Base-by-base conservation (phyloP, 2,888 invertebrate species). In the Cataglyphis altisquamis region DNA sequence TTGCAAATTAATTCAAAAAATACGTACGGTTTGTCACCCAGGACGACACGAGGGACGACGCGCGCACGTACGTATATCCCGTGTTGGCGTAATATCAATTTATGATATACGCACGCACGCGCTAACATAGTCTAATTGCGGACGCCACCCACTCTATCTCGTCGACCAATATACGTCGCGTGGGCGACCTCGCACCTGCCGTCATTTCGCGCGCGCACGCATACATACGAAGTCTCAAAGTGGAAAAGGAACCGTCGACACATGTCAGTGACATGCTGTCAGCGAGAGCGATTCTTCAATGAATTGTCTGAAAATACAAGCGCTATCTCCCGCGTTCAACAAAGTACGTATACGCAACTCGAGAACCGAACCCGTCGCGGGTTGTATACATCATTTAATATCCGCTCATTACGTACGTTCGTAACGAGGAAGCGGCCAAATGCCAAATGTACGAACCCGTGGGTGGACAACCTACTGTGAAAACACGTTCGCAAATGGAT, bases 81-180 rank as follows among this genome's bases (percentile, higher is more conserved):
- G 12, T 18, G 57, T 21, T 80, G 78, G 78, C 78, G 78, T 73
- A 80, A 80, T 36, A 80, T 80, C 78, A 80, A 80, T 60, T 80
- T 80, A 80, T 73, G 78, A 45, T 45, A 12, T 45, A 80, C 60
- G 60, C 62, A 80, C 45, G 45, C 70, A 72, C 78, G 36, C 74
- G 74, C 70, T 78, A 74, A 74, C 85, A 86, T 86, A 70, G 83
- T 86, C 89, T 90, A 91, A 91, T 91, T 92, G 86, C 82, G 83
- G 77, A 52, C 67, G 73, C 82, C 90, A 84, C 90, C 92, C 89
- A 90, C 92, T 88, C 83, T 70, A 87, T 84, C 84, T 85, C 86
- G 86, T 62, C 64, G 32, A 85, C 78, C 86, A 89, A 91, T 89
- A 89, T 89, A 89, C 80, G 83, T 63, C 68, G 85, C 86, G 91